Evolutionary conservation across 2,888 invertebrate species (phyloP).

Genomic region (Pinctada fucata): DNA sequence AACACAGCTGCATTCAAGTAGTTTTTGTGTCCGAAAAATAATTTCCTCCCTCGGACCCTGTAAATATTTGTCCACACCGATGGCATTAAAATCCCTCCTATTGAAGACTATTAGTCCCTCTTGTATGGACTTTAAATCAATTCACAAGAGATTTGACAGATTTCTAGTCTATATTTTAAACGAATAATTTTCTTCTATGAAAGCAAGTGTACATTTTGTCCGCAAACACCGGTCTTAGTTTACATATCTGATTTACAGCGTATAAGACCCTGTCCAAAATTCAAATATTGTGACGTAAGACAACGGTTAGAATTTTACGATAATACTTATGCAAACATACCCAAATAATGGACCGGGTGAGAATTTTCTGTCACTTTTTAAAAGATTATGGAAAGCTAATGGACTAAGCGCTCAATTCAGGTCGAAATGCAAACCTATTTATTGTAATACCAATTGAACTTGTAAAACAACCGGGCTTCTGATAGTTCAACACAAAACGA

Average conservation of each 20-base stretch:
- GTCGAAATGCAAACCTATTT: constrained; percentile 1
- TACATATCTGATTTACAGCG: neutral
- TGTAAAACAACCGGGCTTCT: neutral
- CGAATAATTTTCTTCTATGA: neutral
- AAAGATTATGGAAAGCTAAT: constrained; percentile 24
- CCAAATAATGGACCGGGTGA: neutral
- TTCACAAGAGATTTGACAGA: constrained; percentile 37
- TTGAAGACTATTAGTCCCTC: constrained; percentile 33
- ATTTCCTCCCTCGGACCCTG: constrained; percentile 38
- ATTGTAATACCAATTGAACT: constrained; percentile 1
- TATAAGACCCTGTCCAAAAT: neutral
- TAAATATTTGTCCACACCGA: constrained; percentile 44
- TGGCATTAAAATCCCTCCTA: constrained; percentile 31
- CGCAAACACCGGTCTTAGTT: neutral
- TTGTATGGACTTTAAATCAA: constrained; percentile 31
- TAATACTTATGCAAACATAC: constrained; percentile 11
- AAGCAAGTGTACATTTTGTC: neutral
- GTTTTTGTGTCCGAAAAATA: constrained; percentile 23
- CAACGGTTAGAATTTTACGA: constrained; percentile 7
- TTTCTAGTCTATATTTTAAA: constrained; percentile 25
- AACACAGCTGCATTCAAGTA: constrained; percentile 26
- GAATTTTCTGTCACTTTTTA: constrained; percentile 16
- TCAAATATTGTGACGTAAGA: neutral
- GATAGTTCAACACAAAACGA: neutral
- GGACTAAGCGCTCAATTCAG: constrained; percentile 20